Evolutionary conservation across 2,797 vertebrate genomes (phyloP).

Genomic region (Falco novaeseelandiae): DNA sequence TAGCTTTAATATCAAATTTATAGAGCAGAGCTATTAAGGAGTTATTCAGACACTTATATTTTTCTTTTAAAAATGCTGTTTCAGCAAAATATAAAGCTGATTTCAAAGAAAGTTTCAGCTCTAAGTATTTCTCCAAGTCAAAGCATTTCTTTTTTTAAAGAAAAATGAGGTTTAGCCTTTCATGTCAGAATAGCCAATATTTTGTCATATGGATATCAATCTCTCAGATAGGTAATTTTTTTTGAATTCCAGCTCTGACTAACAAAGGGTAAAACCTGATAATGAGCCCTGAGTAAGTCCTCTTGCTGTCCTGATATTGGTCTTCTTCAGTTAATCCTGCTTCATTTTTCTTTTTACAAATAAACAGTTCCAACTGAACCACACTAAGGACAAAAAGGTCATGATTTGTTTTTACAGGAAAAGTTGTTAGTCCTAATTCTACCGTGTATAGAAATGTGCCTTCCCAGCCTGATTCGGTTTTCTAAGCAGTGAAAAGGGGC

Average conservation of each 20-base stretch:
- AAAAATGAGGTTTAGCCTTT: not conserved
- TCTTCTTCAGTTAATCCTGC: not conserved
- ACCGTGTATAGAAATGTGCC: not conserved
- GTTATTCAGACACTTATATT: not conserved
- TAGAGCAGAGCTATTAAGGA: not conserved
- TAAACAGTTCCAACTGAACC: not conserved
- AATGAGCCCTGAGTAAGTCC: not conserved
- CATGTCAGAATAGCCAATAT: not conserved
- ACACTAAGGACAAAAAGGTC: not conserved
- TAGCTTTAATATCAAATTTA: slow-evolving; percentile 9
- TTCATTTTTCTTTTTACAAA: not conserved
- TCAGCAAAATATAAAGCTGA: slow-evolving; percentile 22
- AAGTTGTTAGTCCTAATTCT: not conserved
- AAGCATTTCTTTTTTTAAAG: not conserved
- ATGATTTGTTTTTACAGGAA: not conserved
- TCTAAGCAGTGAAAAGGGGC: not conserved
- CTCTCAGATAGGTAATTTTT: not conserved
- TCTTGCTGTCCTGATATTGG: not conserved
- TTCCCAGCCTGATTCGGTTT: not conserved
- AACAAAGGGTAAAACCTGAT: not conserved
- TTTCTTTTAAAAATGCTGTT: not conserved
- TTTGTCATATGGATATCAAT: not conserved
- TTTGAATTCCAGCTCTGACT: not conserved
- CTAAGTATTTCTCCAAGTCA: not conserved
- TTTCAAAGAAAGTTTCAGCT: slow-evolving; percentile 31